phyloP scores from a whole-genome alignment of 2,797 vertebrate species.

The Podargus strigoides region DNA sequence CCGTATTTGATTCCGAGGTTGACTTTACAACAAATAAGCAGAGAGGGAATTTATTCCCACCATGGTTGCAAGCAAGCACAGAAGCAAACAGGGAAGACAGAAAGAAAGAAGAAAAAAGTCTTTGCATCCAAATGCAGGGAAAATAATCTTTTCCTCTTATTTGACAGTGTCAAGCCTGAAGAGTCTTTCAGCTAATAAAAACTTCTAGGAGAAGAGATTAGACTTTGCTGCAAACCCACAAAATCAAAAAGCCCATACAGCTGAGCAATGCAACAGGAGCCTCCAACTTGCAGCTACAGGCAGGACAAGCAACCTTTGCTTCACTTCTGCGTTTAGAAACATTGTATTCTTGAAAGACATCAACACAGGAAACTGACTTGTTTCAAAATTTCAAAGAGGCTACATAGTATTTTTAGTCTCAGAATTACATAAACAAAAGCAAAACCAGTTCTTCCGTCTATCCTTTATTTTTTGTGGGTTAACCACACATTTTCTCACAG shows the following conservation, averaged over 20 bases:
- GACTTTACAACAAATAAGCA: neutral
- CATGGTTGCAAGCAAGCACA: neutral
- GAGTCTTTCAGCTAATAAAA: conserved; percentile 18
- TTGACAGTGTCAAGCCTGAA: neutral
- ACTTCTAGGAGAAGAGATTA: neutral
- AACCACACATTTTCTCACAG: neutral
- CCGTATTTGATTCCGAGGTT: neutral
- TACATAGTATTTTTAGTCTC: neutral
- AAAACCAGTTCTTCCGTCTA: neutral
- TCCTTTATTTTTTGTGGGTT: neutral
- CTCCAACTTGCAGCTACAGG: neutral
- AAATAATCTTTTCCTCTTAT: neutral
- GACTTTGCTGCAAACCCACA: conserved; percentile 3
- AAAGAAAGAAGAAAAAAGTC: neutral
- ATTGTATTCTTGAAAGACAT: neutral
- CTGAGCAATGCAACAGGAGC: neutral
- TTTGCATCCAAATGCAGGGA: neutral
- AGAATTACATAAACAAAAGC: neutral
- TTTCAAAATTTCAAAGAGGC: conserved; percentile 11
- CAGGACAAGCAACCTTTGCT: neutral
- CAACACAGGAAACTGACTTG: neutral
- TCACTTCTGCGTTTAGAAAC: neutral
- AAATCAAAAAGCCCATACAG: neutral
- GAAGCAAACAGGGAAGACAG: neutral
- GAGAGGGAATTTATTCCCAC: neutral